Percentiles rank a stretch among this genome's conserved stretches.
Conservation (phyloP, 92 coral and sea anemone species). For the Metridium senile region DNA sequence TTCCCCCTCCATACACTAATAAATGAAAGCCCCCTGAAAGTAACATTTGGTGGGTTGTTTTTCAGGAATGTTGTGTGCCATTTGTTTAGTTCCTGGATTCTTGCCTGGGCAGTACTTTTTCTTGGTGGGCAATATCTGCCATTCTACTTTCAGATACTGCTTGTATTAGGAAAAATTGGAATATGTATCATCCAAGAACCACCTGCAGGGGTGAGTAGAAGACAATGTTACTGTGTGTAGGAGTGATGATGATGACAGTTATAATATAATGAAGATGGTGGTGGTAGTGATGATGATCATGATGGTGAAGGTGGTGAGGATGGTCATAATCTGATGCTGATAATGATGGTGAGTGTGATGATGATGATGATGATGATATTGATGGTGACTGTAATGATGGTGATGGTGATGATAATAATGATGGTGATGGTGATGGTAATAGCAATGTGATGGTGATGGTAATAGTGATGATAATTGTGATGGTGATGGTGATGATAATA, state of each 20-base stretch:
- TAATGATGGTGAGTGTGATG: no score
- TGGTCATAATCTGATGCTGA: no score
- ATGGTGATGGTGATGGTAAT: not conserved
- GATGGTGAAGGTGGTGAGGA: no score
- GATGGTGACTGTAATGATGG: no score
- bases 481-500: no score
- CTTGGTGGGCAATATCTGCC: constrained; percentile 78
- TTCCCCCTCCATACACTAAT: no score
- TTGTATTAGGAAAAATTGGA: constrained; percentile 61
- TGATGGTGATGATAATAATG: no score
- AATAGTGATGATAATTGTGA: no score
- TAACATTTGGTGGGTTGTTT: not conserved
- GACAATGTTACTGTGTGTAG: not conserved
- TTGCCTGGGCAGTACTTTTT: constrained; percentile 76
- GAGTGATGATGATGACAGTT: not conserved
- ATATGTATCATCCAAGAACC: constrained; percentile 89
- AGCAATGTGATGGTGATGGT: not conserved
- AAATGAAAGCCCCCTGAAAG: no score
- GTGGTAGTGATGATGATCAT: no score
- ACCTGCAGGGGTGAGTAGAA: constrained; percentile 84
- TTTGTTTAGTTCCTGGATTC: constrained; percentile 69
- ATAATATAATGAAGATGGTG: not conserved
- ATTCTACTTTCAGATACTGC: constrained; percentile 51
- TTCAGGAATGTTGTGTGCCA: constrained; percentile 88
- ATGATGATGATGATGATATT: no score